phyloP scores from a whole-genome alignment of 2,113 vertebrate species.

The Osmerus mordax region DNA sequence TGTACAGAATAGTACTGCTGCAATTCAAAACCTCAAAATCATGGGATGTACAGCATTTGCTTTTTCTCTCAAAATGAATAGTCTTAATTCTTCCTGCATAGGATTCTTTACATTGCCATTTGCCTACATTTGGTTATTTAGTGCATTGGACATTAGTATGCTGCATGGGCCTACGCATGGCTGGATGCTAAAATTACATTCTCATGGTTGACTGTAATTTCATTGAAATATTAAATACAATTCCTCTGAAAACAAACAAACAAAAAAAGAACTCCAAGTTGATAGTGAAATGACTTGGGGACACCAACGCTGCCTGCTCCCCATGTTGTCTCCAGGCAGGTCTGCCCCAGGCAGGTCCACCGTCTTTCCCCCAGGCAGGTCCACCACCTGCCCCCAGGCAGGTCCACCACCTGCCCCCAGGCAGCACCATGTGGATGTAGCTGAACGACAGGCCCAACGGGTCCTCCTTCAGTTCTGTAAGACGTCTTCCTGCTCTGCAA shows the following conservation, averaged over 20 bases:
- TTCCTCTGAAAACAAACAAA: slow-evolving; percentile 51
- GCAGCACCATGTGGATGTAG: slow-evolving; percentile 49
- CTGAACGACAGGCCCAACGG: slow-evolving; percentile 51
- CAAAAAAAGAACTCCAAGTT: slow-evolving; percentile 47
- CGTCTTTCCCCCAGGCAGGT: no score
- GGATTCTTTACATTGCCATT: slow-evolving; percentile 82
- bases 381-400: no score
- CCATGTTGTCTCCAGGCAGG: slow-evolving; percentile 39
- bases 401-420: slow-evolving; percentile 47
- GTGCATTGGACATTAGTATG: slow-evolving; percentile 78
- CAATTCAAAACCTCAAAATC: slow-evolving; percentile 85
- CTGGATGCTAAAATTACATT: slow-evolving; percentile 72
- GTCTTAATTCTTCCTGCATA: slow-evolving; percentile 92
- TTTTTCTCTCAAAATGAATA: slow-evolving; percentile 85
- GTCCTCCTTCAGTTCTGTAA: slow-evolving; percentile 60
- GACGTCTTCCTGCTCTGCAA: slow-evolving; percentile 51
- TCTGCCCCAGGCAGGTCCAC: no score
- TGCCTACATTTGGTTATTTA: slow-evolving; percentile 93
- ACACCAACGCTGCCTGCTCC: slow-evolving; percentile 49
- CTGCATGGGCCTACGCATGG: slow-evolving; percentile 75
- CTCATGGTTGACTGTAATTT: slow-evolving; percentile 66
- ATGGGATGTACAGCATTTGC: slow-evolving; percentile 96
- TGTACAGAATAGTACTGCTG: slow-evolving; percentile 90
- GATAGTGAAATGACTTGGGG: slow-evolving; percentile 55
- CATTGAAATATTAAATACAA: slow-evolving; percentile 64